These are phyloP conservation scores for Pangasianodon hypophthalmus DNA, from an alignment of 2,113 vertebrate species.

Conservation along the genomic window DNA sequence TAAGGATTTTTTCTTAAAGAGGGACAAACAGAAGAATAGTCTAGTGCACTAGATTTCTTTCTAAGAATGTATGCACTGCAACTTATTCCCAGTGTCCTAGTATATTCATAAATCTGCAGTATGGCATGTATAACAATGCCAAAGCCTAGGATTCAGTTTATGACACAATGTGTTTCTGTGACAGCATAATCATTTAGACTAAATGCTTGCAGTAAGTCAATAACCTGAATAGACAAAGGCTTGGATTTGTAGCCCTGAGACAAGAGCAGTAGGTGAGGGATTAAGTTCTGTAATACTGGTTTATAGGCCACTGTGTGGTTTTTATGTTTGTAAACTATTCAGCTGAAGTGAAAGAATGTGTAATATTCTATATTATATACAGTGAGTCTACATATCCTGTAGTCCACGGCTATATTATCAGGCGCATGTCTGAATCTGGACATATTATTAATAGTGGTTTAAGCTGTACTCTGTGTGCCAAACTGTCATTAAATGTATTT, in stretches of 20 bases:
- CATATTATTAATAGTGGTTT: too few relatives aligned
- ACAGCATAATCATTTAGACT: neutral
- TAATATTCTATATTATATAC: neutral
- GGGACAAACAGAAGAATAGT: too few relatives aligned
- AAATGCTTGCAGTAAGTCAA: neutral
- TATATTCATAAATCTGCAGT: neutral
- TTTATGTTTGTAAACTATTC: neutral
- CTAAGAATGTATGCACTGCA: neutral
- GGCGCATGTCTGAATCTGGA: neutral
- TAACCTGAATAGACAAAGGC: conserved; percentile 17
- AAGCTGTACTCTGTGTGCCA: too few relatives aligned
- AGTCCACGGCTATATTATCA: neutral
- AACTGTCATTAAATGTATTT: too few relatives aligned
- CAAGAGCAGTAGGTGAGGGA: neutral
- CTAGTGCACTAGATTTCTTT: too few relatives aligned
- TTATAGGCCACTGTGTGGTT: neutral
- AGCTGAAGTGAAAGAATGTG: neutral
- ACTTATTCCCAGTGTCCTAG: neutral
- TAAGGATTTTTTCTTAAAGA: too few relatives aligned
- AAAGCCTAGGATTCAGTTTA: neutral
- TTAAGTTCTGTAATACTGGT: neutral
- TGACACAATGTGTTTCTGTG: conserved; percentile 4
- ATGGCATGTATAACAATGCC: neutral
- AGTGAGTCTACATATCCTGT: neutral
- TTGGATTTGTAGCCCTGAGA: neutral